Evolutionary conservation across 2,888 invertebrate species (phyloP).

Genomic region (Chesias legatella): DNA sequence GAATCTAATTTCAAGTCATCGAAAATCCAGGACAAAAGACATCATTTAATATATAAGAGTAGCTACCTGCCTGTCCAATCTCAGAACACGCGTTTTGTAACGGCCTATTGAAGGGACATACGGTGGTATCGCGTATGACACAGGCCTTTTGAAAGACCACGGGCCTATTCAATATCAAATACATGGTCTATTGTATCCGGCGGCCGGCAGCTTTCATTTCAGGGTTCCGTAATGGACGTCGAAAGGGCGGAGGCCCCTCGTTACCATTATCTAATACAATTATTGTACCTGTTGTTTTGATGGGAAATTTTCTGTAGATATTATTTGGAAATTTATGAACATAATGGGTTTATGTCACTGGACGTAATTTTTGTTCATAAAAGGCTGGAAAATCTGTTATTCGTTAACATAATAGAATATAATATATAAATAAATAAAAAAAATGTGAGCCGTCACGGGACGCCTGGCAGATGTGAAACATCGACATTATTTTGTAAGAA

Average conservation of each 20-base stretch:
- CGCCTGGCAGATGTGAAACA: too few species aligned
- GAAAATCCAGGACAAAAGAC: slow-evolving; percentile 2
- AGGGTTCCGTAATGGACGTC: slow-evolving; percentile 6
- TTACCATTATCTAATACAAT: slow-evolving; percentile 5
- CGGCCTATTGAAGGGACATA: not conserved
- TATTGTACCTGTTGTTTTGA: slow-evolving; percentile 11
- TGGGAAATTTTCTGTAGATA: slow-evolving; percentile 3
- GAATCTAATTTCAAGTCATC: not conserved
- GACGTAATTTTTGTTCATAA: too few species aligned
- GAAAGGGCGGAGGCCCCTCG: slow-evolving; percentile 2
- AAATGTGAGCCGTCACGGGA: too few species aligned
- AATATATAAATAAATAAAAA: too few species aligned
- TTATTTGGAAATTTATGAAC: not conserved
- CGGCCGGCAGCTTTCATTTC: not conserved
- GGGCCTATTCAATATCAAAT: slow-evolving; percentile 16
- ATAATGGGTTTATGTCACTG: too few species aligned
- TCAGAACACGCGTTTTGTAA: not conserved
- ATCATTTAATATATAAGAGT: slow-evolving; percentile 2
- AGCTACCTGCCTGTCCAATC: not conserved
- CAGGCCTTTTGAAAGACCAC: not conserved
- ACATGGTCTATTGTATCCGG: slow-evolving; percentile 6
- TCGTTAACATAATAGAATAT: too few species aligned
- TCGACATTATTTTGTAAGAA: too few species aligned
- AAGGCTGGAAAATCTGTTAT: too few species aligned
- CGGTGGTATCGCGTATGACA: too few species aligned